These are phyloP conservation scores for Bellardia pandia DNA, from an alignment of 2,888 invertebrate genomes.

Conservation along the genomic window DNA sequence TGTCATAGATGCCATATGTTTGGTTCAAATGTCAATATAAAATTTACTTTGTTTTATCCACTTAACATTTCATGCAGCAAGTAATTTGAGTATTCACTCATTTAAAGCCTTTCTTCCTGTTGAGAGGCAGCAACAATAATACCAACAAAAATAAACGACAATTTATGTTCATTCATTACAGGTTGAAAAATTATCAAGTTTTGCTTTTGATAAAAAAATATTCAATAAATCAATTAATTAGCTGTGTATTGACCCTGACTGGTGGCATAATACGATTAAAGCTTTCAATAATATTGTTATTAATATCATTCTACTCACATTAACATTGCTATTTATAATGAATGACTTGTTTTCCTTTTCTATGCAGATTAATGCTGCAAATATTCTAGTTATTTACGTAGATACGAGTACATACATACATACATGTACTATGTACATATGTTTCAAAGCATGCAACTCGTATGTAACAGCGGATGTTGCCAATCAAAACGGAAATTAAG, in stretches of 20 bases:
- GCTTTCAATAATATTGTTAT: constrained; percentile 38
- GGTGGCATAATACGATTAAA: constrained; percentile 11
- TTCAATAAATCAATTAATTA: constrained; percentile 17
- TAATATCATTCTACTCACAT: constrained; percentile 11
- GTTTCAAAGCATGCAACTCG: not conserved
- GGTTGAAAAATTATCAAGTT: constrained; percentile 9
- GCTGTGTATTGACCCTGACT: constrained; percentile 15
- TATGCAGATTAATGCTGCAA: not conserved
- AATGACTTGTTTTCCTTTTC: constrained; percentile 15
- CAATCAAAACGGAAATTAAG: constrained; percentile 45
- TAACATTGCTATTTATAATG: constrained; percentile 6
- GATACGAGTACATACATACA: not conserved
- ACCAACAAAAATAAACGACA: not conserved
- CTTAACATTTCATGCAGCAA: constrained; percentile 16
- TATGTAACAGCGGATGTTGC: constrained; percentile 36
- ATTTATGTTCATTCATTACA: not conserved
- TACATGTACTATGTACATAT: no score
- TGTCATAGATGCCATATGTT: constrained; percentile 33
- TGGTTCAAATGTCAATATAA: constrained; percentile 21
- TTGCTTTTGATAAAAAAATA: not conserved
- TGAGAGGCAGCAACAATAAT: not conserved
- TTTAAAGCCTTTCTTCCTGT: constrained; percentile 15
- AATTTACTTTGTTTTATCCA: constrained; percentile 12
- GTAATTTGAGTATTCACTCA: constrained; percentile 2
- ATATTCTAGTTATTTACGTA: not conserved